Percentiles rank a stretch among this genome's conserved stretches.
Evolutionary conservation across 2,888 invertebrate species (phyloP).

Genomic region (Conistra vaccinii): DNA sequence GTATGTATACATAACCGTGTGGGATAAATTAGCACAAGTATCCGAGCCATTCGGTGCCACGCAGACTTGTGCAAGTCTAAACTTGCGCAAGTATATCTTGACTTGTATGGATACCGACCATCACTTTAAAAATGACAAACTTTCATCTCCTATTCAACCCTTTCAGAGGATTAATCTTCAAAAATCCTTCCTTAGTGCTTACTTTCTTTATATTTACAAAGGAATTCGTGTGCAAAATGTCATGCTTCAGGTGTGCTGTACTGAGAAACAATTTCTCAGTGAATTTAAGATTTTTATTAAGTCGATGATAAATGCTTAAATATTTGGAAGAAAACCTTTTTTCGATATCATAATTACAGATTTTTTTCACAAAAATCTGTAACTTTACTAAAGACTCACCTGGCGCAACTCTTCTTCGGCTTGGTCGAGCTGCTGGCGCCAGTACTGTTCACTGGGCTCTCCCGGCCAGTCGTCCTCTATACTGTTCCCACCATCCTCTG

Average conservation of each 20-base stretch:
- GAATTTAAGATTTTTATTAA: neutral
- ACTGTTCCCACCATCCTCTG: constrained; percentile 87
- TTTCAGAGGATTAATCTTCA: neutral
- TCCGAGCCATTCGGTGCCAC: too few relatives aligned
- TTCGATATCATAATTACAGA: neutral
- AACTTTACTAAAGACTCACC: constrained; percentile 67
- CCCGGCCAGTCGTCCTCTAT: constrained; percentile 88
- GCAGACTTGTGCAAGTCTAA: too few relatives aligned
- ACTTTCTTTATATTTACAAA: neutral
- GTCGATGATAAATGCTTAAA: neutral
- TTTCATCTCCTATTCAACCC: neutral
- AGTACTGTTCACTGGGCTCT: constrained; percentile 90
- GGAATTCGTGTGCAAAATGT: neutral
- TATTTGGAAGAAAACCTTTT: neutral
- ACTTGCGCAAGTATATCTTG: too few relatives aligned
- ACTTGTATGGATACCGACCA: too few relatives aligned
- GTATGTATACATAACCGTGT: too few relatives aligned
- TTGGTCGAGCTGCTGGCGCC: constrained; percentile 86
- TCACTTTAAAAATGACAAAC: too few relatives aligned
- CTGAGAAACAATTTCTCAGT: too few relatives aligned
- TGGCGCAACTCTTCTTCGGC: constrained; percentile 89
- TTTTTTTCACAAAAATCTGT: neutral
- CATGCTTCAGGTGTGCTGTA: neutral
- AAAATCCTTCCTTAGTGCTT: neutral
- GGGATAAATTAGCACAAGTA: too few relatives aligned